These are phyloP conservation scores for Cygnus olor DNA, from an alignment of 2,797 vertebrate genomes.

Conservation along the genomic window DNA sequence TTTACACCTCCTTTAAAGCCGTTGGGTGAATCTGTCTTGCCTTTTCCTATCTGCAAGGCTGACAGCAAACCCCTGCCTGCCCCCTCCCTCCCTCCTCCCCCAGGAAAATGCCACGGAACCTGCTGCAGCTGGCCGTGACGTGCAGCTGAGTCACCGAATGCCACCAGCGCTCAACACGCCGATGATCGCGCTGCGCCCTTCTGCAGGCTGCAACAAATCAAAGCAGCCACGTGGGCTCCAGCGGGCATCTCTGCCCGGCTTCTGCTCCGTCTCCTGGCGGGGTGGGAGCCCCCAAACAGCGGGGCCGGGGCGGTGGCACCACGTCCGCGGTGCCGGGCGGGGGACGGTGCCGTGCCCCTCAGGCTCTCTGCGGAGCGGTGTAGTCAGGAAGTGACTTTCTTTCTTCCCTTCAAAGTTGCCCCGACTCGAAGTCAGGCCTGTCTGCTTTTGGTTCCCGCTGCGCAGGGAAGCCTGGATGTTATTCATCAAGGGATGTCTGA, in stretches of 20 bases:
- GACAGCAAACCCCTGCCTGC: neutral
- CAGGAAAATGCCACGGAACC: neutral
- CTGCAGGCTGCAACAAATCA: neutral
- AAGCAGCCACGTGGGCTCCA: neutral
- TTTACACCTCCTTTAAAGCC: neutral
- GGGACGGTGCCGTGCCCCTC: fast-evolving
- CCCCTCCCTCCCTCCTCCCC: neutral
- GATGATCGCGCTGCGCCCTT: neutral
- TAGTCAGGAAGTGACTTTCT: neutral
- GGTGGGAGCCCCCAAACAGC: fast-evolving
- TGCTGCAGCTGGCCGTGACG: fast-evolving
- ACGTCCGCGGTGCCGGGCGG: fast-evolving
- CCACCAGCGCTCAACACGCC: fast-evolving
- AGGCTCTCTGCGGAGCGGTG: neutral
- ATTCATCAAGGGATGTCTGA: neutral
- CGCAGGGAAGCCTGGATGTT: fast-evolving
- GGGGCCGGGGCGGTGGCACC: fast-evolving
- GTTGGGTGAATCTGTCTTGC: neutral
- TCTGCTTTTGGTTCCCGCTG: neutral
- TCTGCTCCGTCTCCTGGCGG: fast-evolving
- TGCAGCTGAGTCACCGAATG: neutral
- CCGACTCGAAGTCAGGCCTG: neutral
- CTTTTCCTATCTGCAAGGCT: neutral
- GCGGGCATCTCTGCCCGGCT: neutral
- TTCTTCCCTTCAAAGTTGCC: neutral